These are phyloP conservation scores for Coleophora flavipennella DNA, from an alignment of 2,888 invertebrate species.

Conservation along the genomic window DNA sequence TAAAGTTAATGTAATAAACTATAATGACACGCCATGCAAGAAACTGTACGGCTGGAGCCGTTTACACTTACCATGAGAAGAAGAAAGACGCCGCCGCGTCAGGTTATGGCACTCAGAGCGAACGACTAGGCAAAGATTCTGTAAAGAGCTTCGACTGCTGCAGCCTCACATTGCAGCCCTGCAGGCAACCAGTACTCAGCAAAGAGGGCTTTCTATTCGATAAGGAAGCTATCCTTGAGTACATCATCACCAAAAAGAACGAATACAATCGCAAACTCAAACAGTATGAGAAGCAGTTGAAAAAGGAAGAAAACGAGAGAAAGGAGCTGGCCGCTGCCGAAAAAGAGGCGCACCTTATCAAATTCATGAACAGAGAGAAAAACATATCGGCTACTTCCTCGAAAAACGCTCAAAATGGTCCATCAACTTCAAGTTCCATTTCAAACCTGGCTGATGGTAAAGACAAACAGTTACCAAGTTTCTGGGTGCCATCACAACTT, in stretches of 20 bases:
- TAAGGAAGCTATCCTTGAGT: slow-evolving; percentile 96
- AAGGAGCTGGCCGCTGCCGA: slow-evolving; percentile 81
- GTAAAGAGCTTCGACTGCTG: slow-evolving; percentile 96
- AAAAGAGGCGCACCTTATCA: slow-evolving; percentile 80
- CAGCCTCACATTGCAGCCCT: slow-evolving; percentile 96
- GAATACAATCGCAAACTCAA: slow-evolving; percentile 91
- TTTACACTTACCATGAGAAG: slow-evolving; percentile 98
- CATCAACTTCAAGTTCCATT: slow-evolving; percentile 66
- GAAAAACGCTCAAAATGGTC: slow-evolving; percentile 17
- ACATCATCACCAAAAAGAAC: slow-evolving; percentile 94
- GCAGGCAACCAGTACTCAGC: slow-evolving; percentile 88
- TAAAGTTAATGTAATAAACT: no score
- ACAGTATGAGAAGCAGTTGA: slow-evolving; percentile 91
- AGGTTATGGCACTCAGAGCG: slow-evolving; percentile 91
- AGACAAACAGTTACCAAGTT: slow-evolving; percentile 90
- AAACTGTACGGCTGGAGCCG: slow-evolving; percentile 98
- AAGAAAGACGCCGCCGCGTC: slow-evolving; percentile 95
- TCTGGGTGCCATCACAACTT: slow-evolving; percentile 96
- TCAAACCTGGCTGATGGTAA: slow-evolving; percentile 86
- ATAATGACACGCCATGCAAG: slow-evolving; percentile 97
- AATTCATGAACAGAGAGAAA: slow-evolving; percentile 88
- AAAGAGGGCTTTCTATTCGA: slow-evolving; percentile 95
- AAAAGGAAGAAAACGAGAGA: slow-evolving; percentile 80
- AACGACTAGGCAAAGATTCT: slow-evolving; percentile 94
- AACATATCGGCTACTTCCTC: slow-evolving; percentile 74